Evolutionary conservation across 1,140 invertebrate genomes (phyloP).

Genomic region (Drosophila baimaii): DNA sequence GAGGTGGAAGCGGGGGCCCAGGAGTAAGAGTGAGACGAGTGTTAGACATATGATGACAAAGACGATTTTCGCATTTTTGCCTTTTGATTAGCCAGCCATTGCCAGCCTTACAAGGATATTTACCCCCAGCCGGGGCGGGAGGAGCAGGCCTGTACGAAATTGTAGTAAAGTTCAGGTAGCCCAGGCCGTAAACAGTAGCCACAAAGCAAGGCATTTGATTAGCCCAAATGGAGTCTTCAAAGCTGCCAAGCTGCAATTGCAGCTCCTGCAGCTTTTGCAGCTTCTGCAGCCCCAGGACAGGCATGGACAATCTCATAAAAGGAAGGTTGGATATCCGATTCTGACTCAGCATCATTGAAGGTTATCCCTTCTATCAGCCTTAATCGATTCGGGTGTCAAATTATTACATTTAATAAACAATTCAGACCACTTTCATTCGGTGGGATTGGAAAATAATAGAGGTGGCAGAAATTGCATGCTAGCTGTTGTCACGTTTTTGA

Average conservation of each 20-base stretch:
- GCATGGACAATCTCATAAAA: neutral
- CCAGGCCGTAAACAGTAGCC: conserved; percentile 54
- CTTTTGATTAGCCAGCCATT: conserved; percentile 71
- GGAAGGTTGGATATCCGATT: neutral
- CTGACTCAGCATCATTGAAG: too few species aligned
- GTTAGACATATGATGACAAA: conserved; percentile 81
- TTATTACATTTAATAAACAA: neutral
- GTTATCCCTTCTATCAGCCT: too few species aligned
- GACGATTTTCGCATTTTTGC: conserved; percentile 77
- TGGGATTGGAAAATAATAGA: neutral
- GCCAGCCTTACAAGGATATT: conserved; percentile 30
- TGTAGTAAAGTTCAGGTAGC: conserved; percentile 67
- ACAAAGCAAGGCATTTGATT: conserved; percentile 77
- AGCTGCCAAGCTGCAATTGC: conserved; percentile 17
- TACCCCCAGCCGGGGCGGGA: neutral
- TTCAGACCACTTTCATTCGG: neutral
- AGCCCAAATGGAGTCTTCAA: conserved; percentile 45
- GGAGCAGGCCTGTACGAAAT: conserved; percentile 30
- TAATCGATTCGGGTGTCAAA: neutral
- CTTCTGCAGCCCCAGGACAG: too few species aligned
- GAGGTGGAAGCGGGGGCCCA: conserved; percentile 7
- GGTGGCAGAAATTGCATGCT: too few species aligned
- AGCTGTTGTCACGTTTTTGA: too few species aligned
- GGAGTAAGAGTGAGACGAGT: conserved; percentile 32
- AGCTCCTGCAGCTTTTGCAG: neutral